Evolutionary conservation across 2,797 vertebrate genomes (phyloP).

Genomic region (Poeciliopsis turneri): DNA sequence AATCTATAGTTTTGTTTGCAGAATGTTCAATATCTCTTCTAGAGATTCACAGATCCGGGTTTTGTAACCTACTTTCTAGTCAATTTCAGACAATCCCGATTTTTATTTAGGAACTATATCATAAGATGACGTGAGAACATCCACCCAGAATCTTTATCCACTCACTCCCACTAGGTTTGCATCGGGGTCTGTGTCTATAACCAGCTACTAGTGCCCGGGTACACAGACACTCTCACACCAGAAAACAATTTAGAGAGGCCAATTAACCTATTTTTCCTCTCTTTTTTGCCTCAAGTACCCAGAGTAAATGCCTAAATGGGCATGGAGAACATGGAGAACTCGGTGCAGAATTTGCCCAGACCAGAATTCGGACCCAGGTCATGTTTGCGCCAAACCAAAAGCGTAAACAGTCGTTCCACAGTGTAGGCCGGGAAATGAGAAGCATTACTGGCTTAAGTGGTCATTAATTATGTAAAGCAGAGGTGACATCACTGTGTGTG

Average conservation of each 20-base stretch:
- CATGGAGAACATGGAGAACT: not conserved
- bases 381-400: not conserved
- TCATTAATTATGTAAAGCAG: slow-evolving; percentile 1
- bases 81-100: not conserved
- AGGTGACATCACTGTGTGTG: not conserved
- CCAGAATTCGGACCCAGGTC: not conserved
- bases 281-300: not conserved
- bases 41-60: not conserved
- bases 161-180: not conserved
- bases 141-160: not conserved
- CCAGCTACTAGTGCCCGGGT: not conserved
- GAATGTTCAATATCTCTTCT: not conserved
- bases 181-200: not conserved
- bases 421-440: not conserved
- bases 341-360: not conserved
- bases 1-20: slow-evolving; percentile 26
- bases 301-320: not conserved
- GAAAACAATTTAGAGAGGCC: not conserved
- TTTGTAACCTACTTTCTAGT: not conserved
- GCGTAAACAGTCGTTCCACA: not conserved
- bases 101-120: not conserved
- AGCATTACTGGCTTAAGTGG: not conserved
- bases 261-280: not conserved
- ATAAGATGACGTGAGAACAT: not conserved
- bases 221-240: not conserved